These are phyloP conservation scores for Phrynocephalus forsythii DNA, from an alignment of 2,797 vertebrate genomes.

Conservation along the genomic window DNA sequence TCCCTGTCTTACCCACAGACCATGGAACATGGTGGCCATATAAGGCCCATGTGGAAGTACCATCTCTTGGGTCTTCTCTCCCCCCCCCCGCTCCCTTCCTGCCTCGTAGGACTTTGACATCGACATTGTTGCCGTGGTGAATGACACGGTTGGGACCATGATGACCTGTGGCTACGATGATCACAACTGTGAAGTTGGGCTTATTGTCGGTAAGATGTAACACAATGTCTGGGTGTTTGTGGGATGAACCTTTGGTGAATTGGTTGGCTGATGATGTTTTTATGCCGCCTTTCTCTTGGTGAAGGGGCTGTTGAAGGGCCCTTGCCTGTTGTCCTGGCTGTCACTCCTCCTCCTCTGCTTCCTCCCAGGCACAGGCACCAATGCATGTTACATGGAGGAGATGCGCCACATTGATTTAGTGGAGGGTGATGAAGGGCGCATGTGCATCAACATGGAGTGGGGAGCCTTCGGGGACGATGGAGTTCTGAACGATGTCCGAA, in stretches of 20 bases:
- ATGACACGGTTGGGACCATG: conserved; percentile 97
- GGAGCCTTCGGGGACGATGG: conserved; percentile 95
- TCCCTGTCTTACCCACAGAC: background rate
- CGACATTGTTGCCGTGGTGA: conserved; percentile 92
- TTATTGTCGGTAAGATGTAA: conserved; percentile 89
- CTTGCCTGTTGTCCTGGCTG: background rate
- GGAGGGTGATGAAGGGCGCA: conserved; percentile 93
- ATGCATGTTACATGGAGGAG: conserved; percentile 98
- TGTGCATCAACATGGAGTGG: conserved; percentile 99
- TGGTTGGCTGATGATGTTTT: too few species aligned
- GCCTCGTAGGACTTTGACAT: conserved; percentile 91
- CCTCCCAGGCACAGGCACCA: conserved; percentile 89
- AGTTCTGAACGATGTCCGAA: conserved; percentile 86
- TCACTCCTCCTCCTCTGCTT: accelerated
- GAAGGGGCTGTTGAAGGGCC: too few species aligned
- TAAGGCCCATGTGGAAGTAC: too few species aligned
- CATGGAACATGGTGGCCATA: background rate
- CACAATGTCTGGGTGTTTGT: too few species aligned
- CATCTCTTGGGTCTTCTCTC: too few species aligned
- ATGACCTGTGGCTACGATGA: conserved; percentile 98
- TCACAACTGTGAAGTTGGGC: conserved; percentile 93
- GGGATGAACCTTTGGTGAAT: too few species aligned
- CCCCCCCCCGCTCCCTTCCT: background rate
- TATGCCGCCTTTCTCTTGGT: too few species aligned
- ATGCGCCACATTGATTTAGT: conserved; percentile 92